Percentiles rank a stretch among this genome's conserved stretches.
Conservation (phyloP, 2,797 vertebrate species). For the Hydrocynus forskahlii region DNA sequence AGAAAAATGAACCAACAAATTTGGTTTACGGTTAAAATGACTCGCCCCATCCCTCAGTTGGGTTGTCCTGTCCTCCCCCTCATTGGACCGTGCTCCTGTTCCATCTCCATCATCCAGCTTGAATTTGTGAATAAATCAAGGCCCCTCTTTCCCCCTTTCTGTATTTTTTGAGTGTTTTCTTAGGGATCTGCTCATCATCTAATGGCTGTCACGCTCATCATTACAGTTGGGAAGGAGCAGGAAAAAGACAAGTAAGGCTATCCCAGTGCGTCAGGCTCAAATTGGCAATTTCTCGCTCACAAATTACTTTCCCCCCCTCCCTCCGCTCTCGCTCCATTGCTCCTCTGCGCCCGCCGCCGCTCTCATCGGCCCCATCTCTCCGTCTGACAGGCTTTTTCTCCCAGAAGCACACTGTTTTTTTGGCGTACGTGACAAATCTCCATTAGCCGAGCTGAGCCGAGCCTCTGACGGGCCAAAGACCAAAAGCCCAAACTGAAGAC, state of each 20-base stretch:
- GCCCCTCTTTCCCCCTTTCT: no score
- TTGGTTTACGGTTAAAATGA: no score
- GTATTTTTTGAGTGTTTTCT: neutral
- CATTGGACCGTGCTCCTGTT: neutral
- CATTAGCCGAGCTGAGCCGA: neutral
- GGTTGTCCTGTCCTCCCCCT: no score
- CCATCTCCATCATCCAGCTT: neutral
- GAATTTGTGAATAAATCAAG: no score
- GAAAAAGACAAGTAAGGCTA: constrained; percentile 50
- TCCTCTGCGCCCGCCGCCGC: constrained; percentile 33
- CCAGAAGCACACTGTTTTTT: constrained; percentile 15
- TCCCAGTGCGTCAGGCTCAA: constrained; percentile 64
- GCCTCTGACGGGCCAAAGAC: neutral
- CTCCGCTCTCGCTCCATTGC: neutral
- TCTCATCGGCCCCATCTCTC: constrained; percentile 44
- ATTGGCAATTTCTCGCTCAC: constrained; percentile 70
- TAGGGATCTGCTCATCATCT: constrained; percentile 28
- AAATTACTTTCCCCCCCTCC: constrained; percentile 60
- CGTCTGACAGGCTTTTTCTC: constrained; percentile 27
- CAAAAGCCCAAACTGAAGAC: no score
- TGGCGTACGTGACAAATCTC: constrained; percentile 20
- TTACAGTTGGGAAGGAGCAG: constrained; percentile 47
- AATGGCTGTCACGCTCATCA: constrained; percentile 34
- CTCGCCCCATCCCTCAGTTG: no score
- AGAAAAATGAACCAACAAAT: no score